Evolutionary conservation across 1,140 invertebrate genomes (phyloP), one percentile per base, ranked within the genome.

Genomic region (Drosophila oshimai): DNA sequence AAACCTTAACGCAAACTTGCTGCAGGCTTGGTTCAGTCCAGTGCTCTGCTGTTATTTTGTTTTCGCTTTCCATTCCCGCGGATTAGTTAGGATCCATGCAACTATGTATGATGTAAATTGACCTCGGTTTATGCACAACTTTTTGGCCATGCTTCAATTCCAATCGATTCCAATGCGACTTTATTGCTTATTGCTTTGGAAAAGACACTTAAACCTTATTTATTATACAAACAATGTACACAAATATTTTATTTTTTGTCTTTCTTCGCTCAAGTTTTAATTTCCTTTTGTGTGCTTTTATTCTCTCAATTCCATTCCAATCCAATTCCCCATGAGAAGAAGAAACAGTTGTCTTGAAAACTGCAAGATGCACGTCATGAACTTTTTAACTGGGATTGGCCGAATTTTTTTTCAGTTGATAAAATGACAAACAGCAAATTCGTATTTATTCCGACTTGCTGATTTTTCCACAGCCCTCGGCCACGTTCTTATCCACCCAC

Each of bases 41-140:
- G 6, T 4, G 12, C 41, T n/a, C n/a, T 22, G 1, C 28, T 6
- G 36, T 22, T 26, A n/a, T 3, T 45, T 13, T 29, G 3, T 6
- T 3, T n/a, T 12, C 18, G 26, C 18, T 34, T 18, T 6, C 57
- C 6, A 12, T 72, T 67, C 77, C 64, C 78, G 60, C 57, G 79
- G 78, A 83, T 83, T 83, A 83, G 83, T 83, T 83, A 83, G 78
- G 79, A 83, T 83, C 79, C 79, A 83, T 74, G 79, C 79, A 83
- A 83, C 83, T n/a, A n/a, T n/a, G 87, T 87, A 87, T 87, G 81
- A 76, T 87, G 81, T 87, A 87, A 87, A 87, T n/a, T n/a, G n/a
- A n/a, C n/a, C n/a, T n/a, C n/a, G n/a, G n/a, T n/a, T n/a, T n/a
- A n/a, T n/a, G n/a, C n/a, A n/a, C n/a, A n/a, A n/a, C n/a, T n/a